A percentile compares a stretch with the other conserved stretches of the same genome.
These are phyloP conservation scores for Strongylocentrotus purpuratus DNA, from an alignment of 35 echinoderm and acorn worm species.

Conservation along the genomic window DNA sequence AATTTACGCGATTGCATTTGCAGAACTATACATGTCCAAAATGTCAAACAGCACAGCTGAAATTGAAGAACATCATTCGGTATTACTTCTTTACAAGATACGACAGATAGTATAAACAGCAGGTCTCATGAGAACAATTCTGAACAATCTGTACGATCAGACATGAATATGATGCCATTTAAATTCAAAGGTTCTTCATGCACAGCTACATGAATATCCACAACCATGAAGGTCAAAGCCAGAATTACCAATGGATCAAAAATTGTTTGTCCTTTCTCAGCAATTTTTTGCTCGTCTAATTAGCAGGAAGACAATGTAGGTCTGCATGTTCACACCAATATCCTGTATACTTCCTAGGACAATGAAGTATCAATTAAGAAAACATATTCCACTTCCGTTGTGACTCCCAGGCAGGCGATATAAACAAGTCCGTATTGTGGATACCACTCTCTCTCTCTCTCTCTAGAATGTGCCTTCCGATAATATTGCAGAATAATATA, in stretches of 20 bases:
- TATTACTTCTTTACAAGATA: background rate
- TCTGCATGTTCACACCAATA: background rate
- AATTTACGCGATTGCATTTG: background rate
- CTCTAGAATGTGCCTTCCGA: background rate
- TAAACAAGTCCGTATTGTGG: background rate
- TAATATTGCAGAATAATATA: background rate
- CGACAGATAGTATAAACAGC: background rate
- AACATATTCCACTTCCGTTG: background rate
- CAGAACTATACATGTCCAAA: background rate
- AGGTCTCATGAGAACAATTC: too few species aligned
- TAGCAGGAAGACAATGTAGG: background rate
- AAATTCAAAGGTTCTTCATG: background rate
- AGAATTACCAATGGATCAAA: background rate
- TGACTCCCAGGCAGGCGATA: background rate
- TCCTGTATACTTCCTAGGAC: background rate
- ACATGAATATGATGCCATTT: background rate
- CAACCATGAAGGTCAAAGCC: background rate
- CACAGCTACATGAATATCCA: too few species aligned
- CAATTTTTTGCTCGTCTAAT: background rate
- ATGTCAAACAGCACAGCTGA: background rate
- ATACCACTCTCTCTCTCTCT: background rate
- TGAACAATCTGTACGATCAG: background rate
- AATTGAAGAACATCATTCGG: background rate
- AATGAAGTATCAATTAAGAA: background rate
- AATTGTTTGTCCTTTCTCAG: background rate